Evolutionary conservation across 2,888 invertebrate species (phyloP), one percentile per base, ranked within the genome.

Genomic region (Mesorhabditis spiculigera): DNA sequence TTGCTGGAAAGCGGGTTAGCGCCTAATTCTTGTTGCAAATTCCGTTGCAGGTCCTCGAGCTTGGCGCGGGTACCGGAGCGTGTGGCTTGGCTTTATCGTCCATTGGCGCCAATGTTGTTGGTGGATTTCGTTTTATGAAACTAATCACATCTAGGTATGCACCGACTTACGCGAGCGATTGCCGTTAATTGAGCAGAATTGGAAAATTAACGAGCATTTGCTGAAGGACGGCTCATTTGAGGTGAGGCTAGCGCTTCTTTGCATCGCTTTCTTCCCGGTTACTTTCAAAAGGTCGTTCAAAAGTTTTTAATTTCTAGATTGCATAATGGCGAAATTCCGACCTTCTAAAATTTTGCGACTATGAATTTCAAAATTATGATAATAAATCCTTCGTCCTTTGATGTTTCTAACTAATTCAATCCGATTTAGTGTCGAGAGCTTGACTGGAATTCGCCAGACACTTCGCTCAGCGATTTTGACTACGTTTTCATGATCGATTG

Each of bases 21-120:
- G 79, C 63, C 88, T 87, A 76, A 68, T 44, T 68, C 86, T 58
- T 87, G 88, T 77, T 87, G 88, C 28, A 86, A 88, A 62, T 43
- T 43, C 61, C 13, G 43, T 50, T 71, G 50, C 44, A 77, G 81
- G 89, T 91, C 66, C 83, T 92, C 70, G 92, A 92, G 87, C 87
- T 92, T 41, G 92, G 92, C 63, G 89, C 91, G 75, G 92, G 92
- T 16, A 89, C 92, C 67, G 92, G 92, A 63, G 90, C 91, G 79
- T 91, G 91, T 73, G 92, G 92, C 63, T 87, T 92, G 58, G 90
- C 90, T 71, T 91, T 91, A 69, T 91, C 91, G 65, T 90, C 90
- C 76, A 88, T 91, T 73, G 92, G 92, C 91, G 92, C 91, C 65
- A 87, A 90, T 85, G 91, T 91, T 5, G 88, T 90, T 43, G 86